Percentiles rank a stretch among this genome's conserved stretches.
Evolutionary conservation across 2,797 vertebrate genomes (phyloP).

Genomic region (Sebastes vulpes): DNA sequence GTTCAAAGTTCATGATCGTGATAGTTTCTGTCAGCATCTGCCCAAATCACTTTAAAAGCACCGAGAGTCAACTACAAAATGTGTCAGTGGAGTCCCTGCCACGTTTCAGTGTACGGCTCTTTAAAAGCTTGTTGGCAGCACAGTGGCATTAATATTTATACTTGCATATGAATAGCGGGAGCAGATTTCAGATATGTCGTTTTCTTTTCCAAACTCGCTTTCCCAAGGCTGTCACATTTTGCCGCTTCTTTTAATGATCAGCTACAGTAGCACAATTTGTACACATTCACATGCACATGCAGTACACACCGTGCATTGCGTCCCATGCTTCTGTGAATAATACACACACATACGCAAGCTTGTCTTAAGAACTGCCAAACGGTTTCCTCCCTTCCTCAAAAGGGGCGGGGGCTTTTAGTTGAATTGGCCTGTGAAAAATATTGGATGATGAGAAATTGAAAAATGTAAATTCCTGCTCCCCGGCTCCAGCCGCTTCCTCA

Average conservation of each 20-base stretch:
- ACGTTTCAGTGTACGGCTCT: not conserved
- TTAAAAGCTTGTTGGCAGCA: constrained; percentile 49
- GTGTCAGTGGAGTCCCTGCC: constrained; percentile 14
- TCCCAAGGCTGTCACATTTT: not conserved
- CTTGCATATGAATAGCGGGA: constrained; percentile 9
- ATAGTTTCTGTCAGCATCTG: constrained; percentile 37
- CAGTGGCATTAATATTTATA: constrained; percentile 56
- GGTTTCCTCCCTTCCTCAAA: constrained; percentile 8
- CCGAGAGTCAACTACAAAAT: not conserved
- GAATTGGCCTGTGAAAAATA: constrained; percentile 48
- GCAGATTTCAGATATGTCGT: not conserved
- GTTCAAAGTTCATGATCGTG: constrained; percentile 11
- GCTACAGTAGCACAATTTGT: not conserved
- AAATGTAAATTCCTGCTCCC: constrained; percentile 39
- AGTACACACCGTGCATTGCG: not conserved
- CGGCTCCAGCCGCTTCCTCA: not conserved
- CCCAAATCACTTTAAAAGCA: constrained; percentile 27
- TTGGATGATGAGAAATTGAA: constrained; percentile 40
- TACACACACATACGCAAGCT: not conserved
- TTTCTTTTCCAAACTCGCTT: not conserved
- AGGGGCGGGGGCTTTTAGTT: constrained; percentile 3
- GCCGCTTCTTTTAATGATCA: constrained; percentile 20
- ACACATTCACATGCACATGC: not conserved
- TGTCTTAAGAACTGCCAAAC: constrained; percentile 8
- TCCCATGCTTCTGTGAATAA: not conserved